Conservation (phyloP, 2,797 vertebrate genomes). For the Neosilurus hyrtlii region DNA sequence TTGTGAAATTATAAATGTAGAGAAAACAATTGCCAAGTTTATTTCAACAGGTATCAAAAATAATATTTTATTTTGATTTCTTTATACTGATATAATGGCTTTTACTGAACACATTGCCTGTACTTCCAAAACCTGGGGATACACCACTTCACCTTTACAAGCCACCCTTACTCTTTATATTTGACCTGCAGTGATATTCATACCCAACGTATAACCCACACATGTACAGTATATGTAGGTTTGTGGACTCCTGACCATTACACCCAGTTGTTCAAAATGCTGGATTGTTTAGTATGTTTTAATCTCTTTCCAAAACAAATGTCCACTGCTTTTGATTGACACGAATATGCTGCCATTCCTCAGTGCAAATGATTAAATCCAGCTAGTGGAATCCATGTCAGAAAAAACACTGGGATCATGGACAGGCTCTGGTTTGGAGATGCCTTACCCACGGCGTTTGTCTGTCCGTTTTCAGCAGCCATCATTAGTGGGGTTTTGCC, state of each 20-base stretch:
- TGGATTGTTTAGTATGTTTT: background rate
- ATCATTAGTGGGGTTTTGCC: slow-evolving; percentile 97
- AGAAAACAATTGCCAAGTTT: background rate
- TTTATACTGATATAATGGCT: background rate
- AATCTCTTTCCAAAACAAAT: background rate
- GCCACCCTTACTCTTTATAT: background rate
- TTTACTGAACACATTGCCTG: background rate
- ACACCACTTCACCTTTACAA: background rate
- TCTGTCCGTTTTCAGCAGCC: slow-evolving; percentile 94
- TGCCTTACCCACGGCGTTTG: slow-evolving; percentile 90
- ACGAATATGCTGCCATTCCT: background rate
- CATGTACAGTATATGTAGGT: background rate
- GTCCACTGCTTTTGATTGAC: too few relatives aligned
- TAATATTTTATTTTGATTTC: background rate
- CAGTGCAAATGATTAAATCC: background rate
- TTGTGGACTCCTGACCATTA: background rate
- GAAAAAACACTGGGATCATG: background rate
- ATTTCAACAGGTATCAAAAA: background rate
- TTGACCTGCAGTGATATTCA: background rate
- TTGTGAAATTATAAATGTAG: background rate
- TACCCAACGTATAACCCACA: background rate
- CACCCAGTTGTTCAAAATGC: background rate
- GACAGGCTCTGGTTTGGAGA: background rate
- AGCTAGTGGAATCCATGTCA: background rate
- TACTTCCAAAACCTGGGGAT: background rate